A percentile compares a stretch with the other conserved stretches of the same genome.
Evolutionary conservation across 2,888 invertebrate genomes (phyloP).

Genomic region (Parthenolecanium corni): DNA sequence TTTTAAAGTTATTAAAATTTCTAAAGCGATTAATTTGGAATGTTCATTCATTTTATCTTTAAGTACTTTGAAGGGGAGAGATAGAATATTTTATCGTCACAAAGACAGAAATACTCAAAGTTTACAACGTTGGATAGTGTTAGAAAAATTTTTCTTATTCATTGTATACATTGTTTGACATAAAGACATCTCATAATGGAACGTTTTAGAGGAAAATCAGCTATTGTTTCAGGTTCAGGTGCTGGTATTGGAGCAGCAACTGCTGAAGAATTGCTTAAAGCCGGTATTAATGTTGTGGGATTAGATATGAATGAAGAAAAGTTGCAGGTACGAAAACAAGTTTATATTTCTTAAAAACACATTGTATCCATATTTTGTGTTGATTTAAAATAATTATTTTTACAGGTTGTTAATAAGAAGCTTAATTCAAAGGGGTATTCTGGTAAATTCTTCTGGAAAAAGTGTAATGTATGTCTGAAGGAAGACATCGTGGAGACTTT

Average conservation of each 20-base stretch:
- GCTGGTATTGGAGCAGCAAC: constrained; percentile 19
- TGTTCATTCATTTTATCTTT: too few species aligned
- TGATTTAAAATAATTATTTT: neutral
- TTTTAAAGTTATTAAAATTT: too few species aligned
- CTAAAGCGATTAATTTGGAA: too few species aligned
- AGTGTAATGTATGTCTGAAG: constrained; percentile 9
- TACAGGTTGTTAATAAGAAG: neutral
- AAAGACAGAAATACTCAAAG: too few species aligned
- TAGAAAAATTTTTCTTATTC: too few species aligned
- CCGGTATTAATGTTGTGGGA: constrained; percentile 2
- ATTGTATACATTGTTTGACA: too few species aligned
- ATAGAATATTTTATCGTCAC: too few species aligned
- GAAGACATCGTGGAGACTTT: neutral
- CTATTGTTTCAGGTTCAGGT: constrained; percentile 3
- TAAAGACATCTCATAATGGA: neutral
- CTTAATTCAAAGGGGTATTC: neutral
- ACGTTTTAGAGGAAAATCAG: constrained; percentile 6
- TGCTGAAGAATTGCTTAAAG: neutral
- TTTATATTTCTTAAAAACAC: too few species aligned
- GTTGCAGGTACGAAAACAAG: neutral
- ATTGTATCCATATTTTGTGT: neutral
- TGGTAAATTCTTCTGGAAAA: constrained; percentile 4
- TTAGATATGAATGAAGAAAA: constrained; percentile 7
- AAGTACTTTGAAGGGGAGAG: too few species aligned
- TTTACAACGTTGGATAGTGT: too few species aligned